Percentiles rank a stretch among this genome's conserved stretches.
Conservation (phyloP, 2,113 vertebrate genomes). For the Microtus oregoni region DNA sequence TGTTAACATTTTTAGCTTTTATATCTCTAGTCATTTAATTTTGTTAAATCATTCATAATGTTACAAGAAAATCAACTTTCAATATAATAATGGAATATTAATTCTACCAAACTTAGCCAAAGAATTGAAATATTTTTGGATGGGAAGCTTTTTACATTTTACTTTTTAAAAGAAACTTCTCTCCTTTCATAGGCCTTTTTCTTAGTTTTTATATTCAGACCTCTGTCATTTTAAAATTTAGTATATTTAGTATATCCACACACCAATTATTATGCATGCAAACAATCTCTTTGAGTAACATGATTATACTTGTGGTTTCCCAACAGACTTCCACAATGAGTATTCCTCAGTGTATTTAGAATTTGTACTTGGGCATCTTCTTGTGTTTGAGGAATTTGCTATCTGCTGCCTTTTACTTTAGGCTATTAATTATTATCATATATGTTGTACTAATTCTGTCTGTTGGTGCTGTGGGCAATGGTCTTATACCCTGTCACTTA, state of each 20-base stretch:
- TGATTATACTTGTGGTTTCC: not conserved
- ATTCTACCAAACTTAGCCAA: not conserved
- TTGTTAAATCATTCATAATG: constrained; percentile 9
- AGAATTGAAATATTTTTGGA: constrained; percentile 21
- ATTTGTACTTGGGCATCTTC: not conserved
- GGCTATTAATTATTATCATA: not conserved
- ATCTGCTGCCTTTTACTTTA: not conserved
- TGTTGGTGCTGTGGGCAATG: not conserved
- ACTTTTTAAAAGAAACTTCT: constrained; percentile 23
- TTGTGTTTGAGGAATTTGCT: not conserved
- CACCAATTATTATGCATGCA: not conserved
- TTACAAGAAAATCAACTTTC: constrained; percentile 21
- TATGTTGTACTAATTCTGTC: constrained; percentile 2
- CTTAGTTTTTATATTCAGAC: constrained; percentile 15
- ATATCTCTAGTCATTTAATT: not conserved
- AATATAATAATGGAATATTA: not conserved
- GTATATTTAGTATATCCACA: not conserved
- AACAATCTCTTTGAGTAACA: not conserved
- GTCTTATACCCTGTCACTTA: too few relatives aligned
- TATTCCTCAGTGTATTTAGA: not conserved
- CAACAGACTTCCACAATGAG: not conserved
- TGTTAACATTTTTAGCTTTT: constrained; percentile 7
- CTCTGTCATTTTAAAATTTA: not conserved
- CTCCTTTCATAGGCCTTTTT: not conserved
- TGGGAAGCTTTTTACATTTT: not conserved